These are phyloP conservation scores for Rhabdomys pumilio DNA, from an alignment of 2,797 vertebrate genomes.

Conservation along the genomic window DNA sequence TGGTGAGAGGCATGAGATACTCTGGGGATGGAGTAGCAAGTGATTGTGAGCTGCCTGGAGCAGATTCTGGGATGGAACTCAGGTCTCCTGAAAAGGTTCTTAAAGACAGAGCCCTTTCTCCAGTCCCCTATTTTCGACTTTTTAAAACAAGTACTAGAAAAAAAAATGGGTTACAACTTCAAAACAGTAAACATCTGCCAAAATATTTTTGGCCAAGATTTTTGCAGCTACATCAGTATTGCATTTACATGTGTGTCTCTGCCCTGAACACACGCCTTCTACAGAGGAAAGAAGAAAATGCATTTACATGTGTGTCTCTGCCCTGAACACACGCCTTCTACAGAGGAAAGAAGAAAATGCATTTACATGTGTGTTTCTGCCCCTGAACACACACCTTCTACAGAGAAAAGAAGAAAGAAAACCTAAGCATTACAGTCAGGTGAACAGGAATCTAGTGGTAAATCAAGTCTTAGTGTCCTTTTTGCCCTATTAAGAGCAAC, in stretches of 20 bases:
- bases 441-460: neutral
- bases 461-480: neutral
- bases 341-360: neutral
- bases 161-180: conserved; percentile 32
- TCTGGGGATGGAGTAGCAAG: neutral
- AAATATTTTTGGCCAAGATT: conserved; percentile 64
- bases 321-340: neutral
- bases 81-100: neutral
- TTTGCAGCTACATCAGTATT: conserved; percentile 47
- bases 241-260: conserved; percentile 62
- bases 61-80: neutral
- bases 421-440: conserved; percentile 19
- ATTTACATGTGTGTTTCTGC: conserved; percentile 58
- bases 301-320: conserved; percentile 59
- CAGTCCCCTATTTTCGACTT: neutral
- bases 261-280: neutral
- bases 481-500: neutral
- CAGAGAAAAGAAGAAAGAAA: neutral
- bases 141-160: conserved; percentile 50
- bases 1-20: too few species aligned
- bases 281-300: neutral
- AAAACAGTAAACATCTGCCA: conserved; percentile 50
- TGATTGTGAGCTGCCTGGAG: neutral
- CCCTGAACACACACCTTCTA: neutral
- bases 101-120: neutral